Percentiles rank a stretch among this genome's conserved stretches.
Conservation (phyloP, 2,797 vertebrate genomes). For the Macroramphosus scolopax region DNA sequence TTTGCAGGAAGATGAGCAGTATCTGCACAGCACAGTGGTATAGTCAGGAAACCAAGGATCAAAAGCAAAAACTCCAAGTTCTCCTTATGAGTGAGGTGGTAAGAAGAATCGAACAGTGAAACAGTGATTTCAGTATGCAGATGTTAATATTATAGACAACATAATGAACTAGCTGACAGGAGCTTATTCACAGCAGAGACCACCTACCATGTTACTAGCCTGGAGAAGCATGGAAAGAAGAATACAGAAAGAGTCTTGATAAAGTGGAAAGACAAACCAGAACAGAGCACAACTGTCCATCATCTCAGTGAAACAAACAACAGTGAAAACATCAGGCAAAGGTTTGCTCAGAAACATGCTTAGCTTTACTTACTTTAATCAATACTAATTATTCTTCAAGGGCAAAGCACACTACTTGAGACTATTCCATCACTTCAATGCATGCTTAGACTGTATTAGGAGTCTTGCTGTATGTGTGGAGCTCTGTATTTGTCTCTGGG, state of each 20-base stretch:
- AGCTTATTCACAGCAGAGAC: slow-evolving; percentile 47
- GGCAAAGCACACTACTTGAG: too few species aligned
- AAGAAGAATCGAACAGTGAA: slow-evolving; percentile 7
- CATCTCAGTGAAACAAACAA: too few species aligned
- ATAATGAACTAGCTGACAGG: slow-evolving; percentile 18
- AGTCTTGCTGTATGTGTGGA: not conserved
- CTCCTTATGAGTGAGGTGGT: not conserved
- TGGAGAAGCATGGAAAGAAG: slow-evolving; percentile 86
- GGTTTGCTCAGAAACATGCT: too few species aligned
- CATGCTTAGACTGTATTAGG: too few species aligned
- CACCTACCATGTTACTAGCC: slow-evolving; percentile 99
- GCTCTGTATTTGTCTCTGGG: not conserved
- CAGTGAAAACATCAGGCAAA: too few species aligned
- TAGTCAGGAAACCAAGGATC: slow-evolving; percentile 2
- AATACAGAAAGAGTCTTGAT: slow-evolving; percentile 75
- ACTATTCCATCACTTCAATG: too few species aligned
- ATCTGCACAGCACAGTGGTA: slow-evolving; percentile 78
- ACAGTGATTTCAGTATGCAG: slow-evolving; percentile 6
- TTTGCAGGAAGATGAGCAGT: slow-evolving; percentile 97
- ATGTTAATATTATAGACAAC: slow-evolving; percentile 30
- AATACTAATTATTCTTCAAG: too few species aligned
- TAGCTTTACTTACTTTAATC: too few species aligned
- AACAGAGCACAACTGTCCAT: too few species aligned
- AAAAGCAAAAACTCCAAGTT: slow-evolving; percentile 3
- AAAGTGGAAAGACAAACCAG: too few species aligned